A percentile compares a stretch with the other conserved stretches of the same genome.
Conservation (phyloP, 2,113 vertebrate genomes). For the Chloropsis cyanopogon region DNA sequence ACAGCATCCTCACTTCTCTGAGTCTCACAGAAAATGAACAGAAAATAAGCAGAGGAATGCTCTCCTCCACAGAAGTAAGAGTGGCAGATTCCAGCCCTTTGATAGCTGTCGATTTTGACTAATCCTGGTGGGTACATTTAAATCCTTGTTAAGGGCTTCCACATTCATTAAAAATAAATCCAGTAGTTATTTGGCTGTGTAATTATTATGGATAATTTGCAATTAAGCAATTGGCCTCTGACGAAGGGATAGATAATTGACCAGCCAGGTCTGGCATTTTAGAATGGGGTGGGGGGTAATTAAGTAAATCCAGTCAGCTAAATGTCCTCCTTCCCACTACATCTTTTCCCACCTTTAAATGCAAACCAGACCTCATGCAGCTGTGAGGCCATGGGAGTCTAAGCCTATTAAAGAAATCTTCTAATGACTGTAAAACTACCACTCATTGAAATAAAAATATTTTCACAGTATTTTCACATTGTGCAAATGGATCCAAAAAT, state of each 20-base stretch:
- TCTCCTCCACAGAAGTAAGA: not conserved
- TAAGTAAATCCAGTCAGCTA: constrained; percentile 60
- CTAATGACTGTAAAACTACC: constrained; percentile 69
- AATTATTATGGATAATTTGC: constrained; percentile 58
- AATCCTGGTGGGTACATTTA: constrained; percentile 56
- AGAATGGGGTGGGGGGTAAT: constrained; percentile 41
- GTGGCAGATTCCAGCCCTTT: not conserved
- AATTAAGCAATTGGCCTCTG: constrained; percentile 59
- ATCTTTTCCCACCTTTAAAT: constrained; percentile 56
- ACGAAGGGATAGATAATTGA: constrained; percentile 36
- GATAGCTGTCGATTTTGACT: constrained; percentile 44
- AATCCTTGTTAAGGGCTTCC: constrained; percentile 46
- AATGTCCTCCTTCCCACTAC: constrained; percentile 21
- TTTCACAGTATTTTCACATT: constrained; percentile 64
- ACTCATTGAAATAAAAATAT: constrained; percentile 72
- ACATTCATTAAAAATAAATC: constrained; percentile 59
- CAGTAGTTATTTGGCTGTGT: constrained; percentile 27
- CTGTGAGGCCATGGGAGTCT: constrained; percentile 49
- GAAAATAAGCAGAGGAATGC: not conserved
- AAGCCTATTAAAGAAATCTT: constrained; percentile 67
- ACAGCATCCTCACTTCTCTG: not conserved
- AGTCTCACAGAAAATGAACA: not conserved
- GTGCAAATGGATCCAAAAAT: constrained; percentile 55
- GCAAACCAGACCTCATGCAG: constrained; percentile 48
- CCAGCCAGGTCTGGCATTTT: constrained; percentile 30